These are phyloP conservation scores for Epiblema foenella DNA, from an alignment of 2,888 invertebrate genomes.

Conservation along the genomic window DNA sequence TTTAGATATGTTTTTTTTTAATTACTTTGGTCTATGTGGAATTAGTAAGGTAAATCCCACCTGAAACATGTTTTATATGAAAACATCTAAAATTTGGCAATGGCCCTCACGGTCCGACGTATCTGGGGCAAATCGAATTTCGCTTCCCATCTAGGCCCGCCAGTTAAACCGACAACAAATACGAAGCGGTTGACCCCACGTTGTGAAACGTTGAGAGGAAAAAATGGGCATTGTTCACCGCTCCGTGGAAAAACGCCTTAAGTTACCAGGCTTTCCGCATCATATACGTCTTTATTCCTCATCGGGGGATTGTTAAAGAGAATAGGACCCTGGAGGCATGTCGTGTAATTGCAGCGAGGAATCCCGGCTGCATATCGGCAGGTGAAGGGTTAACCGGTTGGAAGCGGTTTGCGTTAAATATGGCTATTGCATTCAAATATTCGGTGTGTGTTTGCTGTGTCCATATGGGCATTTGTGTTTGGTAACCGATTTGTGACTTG, in stretches of 20 bases:
- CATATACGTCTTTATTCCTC: not conserved
- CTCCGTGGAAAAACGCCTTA: not conserved
- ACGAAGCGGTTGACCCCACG: constrained; percentile 33
- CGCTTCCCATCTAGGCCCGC: constrained; percentile 6
- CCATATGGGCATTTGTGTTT: no score
- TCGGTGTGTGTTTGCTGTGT: not conserved
- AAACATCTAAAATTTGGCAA: no score
- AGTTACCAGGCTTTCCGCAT: not conserved
- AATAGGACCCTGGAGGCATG: constrained; percentile 27
- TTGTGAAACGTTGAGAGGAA: constrained; percentile 32
- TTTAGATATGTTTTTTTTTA: no score
- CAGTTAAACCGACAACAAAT: constrained; percentile 20
- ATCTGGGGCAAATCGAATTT: no score
- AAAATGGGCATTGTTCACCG: constrained; percentile 32
- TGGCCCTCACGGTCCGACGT: no score
- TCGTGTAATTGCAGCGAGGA: constrained; percentile 30
- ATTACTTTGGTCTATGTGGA: no score
- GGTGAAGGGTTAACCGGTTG: constrained; percentile 23
- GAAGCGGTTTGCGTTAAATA: constrained; percentile 8
- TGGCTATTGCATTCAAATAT: not conserved
- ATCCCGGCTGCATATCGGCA: constrained; percentile 33
- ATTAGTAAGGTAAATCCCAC: no score
- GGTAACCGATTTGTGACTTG: no score
- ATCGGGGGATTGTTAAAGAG: constrained; percentile 18
- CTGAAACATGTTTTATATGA: no score